Base-by-base conservation (phyloP, 2,113 vertebrate species). In the Antechinus flavipes region DNA sequence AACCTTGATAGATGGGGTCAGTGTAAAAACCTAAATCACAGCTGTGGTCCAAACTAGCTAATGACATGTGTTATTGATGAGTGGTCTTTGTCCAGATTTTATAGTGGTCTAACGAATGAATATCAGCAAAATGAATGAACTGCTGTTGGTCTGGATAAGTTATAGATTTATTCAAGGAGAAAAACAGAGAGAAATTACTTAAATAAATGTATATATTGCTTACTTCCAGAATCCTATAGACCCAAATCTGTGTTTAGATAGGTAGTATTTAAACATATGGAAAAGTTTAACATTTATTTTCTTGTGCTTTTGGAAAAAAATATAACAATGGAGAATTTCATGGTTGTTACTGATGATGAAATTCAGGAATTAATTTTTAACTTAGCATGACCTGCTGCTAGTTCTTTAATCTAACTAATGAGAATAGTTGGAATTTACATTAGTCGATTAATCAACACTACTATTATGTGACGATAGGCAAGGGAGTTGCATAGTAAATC, bases 291-390 rank as follows among this genome's bases (percentile, higher is more conserved):
- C 26, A 89, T 76, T 94, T 95, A 58, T 92, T 93, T 68, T 89
- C 27, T 90, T 95, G 95, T 92, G 61, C 24, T 53, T 94, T 91
- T 93, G 95, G 93, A 95, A 96, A 84, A 84, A 84, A 97, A 35
- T 91, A 92, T 27, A 50, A 95, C 95, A 91, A 54, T 90, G 95
- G 95, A 90, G 52, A 91, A 97, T 95, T 94, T 95, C 94, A 89
- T n/a, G 89, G 93, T 54, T 91, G 93, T 92, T 95, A 30, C 91
- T 96, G 92, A 93, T 89, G 91, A 96, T 95, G 94, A 91, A 76
- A 49, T 91, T 96, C 89, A n/a, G 12, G 68, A 94, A 96, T 97
- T 96, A 97, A 97, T 96, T 97, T 95, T 91, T 95, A 97, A 97
- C 92, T 95, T 92, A 91, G 94, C 89, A n/a, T 97, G 97, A 95